Conservation (phyloP, 2,797 vertebrate genomes). For the Lemur catta region DNA sequence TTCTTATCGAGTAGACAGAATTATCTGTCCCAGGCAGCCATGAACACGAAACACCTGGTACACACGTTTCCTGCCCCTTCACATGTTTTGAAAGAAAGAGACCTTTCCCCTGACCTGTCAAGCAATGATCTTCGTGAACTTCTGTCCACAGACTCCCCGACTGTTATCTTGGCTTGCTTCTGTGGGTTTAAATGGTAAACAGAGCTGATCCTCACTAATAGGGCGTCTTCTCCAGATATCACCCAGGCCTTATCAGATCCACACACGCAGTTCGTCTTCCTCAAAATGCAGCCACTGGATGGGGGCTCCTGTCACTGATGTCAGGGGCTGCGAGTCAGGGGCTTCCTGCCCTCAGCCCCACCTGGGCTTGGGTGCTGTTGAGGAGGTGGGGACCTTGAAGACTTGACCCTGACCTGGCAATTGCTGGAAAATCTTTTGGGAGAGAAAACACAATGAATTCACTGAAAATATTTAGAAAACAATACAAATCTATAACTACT, state of each 20-base stretch:
- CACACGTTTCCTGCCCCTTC: conserved; percentile 75
- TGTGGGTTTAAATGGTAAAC: conserved; percentile 61
- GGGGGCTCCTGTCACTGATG: neutral
- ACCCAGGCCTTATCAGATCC: conserved; percentile 60
- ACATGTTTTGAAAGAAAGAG: conserved; percentile 73
- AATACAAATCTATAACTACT: neutral
- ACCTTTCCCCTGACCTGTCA: conserved; percentile 77
- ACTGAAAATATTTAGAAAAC: neutral
- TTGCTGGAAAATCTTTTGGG: neutral
- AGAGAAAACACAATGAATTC: conserved; percentile 29
- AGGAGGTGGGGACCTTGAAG: neutral
- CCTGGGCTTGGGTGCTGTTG: neutral
- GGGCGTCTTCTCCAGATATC: conserved; percentile 41
- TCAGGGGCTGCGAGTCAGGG: neutral
- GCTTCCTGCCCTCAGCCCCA: neutral
- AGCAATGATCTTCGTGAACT: conserved; percentile 66
- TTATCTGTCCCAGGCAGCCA: conserved; percentile 75
- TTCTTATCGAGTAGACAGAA: conserved; percentile 69
- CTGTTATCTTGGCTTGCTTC: conserved; percentile 62
- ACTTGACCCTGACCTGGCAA: neutral
- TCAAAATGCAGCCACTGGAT: neutral
- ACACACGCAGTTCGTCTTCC: conserved; percentile 52
- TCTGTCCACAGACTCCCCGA: conserved; percentile 22
- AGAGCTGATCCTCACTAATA: neutral
- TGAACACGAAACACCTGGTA: conserved; percentile 75